Evolutionary conservation across 2,888 invertebrate genomes (phyloP).

Genomic region (Ormyrus thymus): DNA sequence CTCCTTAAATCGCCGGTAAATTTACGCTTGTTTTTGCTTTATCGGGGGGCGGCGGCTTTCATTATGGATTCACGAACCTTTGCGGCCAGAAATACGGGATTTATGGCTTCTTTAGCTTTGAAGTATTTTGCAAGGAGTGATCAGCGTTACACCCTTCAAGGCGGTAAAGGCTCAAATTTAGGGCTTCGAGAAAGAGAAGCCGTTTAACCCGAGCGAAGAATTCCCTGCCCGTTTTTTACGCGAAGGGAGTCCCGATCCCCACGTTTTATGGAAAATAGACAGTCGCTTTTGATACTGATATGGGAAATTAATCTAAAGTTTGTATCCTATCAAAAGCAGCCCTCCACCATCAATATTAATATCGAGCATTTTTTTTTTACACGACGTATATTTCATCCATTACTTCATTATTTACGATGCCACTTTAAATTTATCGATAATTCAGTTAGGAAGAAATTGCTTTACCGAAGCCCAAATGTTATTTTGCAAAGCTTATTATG

Average conservation of each 20-base stretch:
- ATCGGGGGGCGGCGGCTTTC: slow-evolving; percentile 14
- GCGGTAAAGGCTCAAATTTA: slow-evolving; percentile 40
- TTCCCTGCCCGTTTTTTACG: slow-evolving; percentile 50
- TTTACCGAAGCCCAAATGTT: too few relatives aligned
- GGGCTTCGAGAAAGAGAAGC: slow-evolving; percentile 44
- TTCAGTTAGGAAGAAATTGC: too few relatives aligned
- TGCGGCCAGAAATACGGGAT: slow-evolving; percentile 31
- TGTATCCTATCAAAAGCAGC: background rate
- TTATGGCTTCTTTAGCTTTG: slow-evolving; percentile 51
- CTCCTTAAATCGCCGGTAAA: background rate
- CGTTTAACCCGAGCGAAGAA: slow-evolving; percentile 49
- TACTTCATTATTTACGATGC: too few relatives aligned
- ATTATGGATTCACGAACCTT: slow-evolving; percentile 25
- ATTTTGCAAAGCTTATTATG: too few relatives aligned
- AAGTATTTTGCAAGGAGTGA: slow-evolving; percentile 53
- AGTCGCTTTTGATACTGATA: background rate
- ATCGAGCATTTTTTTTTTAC: background rate
- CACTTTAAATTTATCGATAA: too few relatives aligned
- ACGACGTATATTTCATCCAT: too few relatives aligned
- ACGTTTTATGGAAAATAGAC: slow-evolving; percentile 38
- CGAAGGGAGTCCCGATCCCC: slow-evolving; percentile 34
- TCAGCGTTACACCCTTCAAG: slow-evolving; percentile 40
- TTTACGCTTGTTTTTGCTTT: slow-evolving; percentile 17
- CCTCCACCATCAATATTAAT: slow-evolving; percentile 1
- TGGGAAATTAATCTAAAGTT: slow-evolving; percentile 15